Percentiles rank a stretch among this genome's conserved stretches.
These are phyloP conservation scores for Cassiopea andromeda DNA, from an alignment of 30 jellyfish, hydroid and myxozoan genomes.

Conservation along the genomic window DNA sequence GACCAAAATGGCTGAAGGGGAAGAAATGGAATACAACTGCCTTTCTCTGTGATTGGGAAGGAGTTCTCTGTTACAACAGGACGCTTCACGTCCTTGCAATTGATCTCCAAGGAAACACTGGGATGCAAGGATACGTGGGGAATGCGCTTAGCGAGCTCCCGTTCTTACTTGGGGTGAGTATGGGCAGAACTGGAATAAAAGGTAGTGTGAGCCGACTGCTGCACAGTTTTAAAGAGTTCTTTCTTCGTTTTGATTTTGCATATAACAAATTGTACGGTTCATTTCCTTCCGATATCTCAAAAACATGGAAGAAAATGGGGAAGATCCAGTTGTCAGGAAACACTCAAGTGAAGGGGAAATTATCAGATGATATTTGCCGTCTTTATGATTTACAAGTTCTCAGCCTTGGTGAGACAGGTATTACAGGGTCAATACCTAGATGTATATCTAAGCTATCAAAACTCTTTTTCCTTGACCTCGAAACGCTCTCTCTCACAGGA, in stretches of 20 bases:
- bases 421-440: slow-evolving; percentile 34
- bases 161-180: slow-evolving; percentile 40
- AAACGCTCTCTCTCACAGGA: slow-evolving; percentile 48
- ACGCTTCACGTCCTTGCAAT: slow-evolving; percentile 61
- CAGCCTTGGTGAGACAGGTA: slow-evolving; percentile 66
- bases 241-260: slow-evolving; percentile 62
- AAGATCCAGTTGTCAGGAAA: slow-evolving; percentile 61
- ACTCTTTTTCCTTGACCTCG: slow-evolving; percentile 53
- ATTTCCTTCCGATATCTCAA: slow-evolving; percentile 39
- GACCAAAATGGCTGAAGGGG: slow-evolving; percentile 45
- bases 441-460: slow-evolving; percentile 42
- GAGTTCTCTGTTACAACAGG: slow-evolving; percentile 51
- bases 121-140: slow-evolving; percentile 60
- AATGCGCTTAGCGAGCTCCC: slow-evolving; percentile 39
- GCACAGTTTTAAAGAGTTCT: slow-evolving; percentile 13
- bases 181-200: slow-evolving; percentile 50
- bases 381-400: slow-evolving; percentile 60
- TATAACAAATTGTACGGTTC: slow-evolving; percentile 32
- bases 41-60: slow-evolving; percentile 77
- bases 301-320: slow-evolving; percentile 39
- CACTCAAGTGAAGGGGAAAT: slow-evolving; percentile 10
- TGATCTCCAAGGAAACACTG: slow-evolving; percentile 44
- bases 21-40: slow-evolving; percentile 27
- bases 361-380: slow-evolving; percentile 31
- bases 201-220: slow-evolving; percentile 32